Percentiles rank a stretch among this genome's conserved stretches.
phyloP scores from a whole-genome alignment of 1,140 invertebrate species.

The Batillaria attramentaria region DNA sequence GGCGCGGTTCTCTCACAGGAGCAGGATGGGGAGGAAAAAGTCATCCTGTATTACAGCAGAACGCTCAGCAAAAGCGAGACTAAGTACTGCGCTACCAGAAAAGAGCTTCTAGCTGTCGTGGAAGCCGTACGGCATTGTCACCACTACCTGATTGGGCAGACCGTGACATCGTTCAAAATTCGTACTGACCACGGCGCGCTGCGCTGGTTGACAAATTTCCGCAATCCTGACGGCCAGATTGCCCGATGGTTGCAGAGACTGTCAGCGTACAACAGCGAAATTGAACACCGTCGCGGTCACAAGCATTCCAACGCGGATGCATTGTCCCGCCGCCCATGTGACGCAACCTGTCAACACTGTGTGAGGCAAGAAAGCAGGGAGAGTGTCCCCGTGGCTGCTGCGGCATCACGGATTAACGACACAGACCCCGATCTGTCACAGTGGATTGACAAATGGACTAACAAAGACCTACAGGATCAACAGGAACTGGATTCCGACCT shows the following conservation, averaged over 20 bases:
- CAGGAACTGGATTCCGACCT: background rate
- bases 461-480: background rate
- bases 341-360: background rate
- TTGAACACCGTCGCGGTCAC: background rate
- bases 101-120: slow-evolving; percentile 55
- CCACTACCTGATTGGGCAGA: slow-evolving; percentile 47
- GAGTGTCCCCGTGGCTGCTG: background rate
- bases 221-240: slow-evolving; percentile 24
- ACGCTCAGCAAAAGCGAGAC: slow-evolving; percentile 37
- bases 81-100: slow-evolving; percentile 53
- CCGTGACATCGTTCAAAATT: slow-evolving; percentile 9
- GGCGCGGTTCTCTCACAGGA: slow-evolving; percentile 55
- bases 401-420: background rate
- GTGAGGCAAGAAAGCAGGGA: background rate
- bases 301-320: background rate
- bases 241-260: slow-evolving; percentile 22
- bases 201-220: slow-evolving; percentile 27
- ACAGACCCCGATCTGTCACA: background rate
- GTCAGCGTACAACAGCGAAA: background rate
- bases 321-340: background rate
- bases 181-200: slow-evolving; percentile 24
- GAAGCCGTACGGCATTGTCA: slow-evolving; percentile 47
- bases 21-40: slow-evolving; percentile 38
- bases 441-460: background rate
- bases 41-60: slow-evolving; percentile 41